Base-by-base conservation (phyloP, 2,888 invertebrate genomes). In the Diabrotica balteata region DNA sequence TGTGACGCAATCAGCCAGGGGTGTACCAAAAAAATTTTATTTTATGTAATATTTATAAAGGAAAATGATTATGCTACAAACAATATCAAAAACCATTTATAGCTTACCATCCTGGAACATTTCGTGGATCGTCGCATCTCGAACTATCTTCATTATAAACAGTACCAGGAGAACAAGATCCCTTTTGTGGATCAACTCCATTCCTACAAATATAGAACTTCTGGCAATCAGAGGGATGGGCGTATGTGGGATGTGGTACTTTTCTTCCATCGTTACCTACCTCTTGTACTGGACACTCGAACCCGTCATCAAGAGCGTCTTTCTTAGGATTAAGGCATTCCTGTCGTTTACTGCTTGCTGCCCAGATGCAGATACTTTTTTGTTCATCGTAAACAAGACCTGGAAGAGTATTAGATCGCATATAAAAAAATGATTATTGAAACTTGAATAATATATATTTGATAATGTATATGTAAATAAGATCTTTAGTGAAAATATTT, bases 141-240 rank as follows among this genome's bases (percentile, higher is more conserved):
- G 91, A 91, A 7, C 88, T 89, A 11, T 90, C 90, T 73, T 93
- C 92, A 77, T 93, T 93, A 86, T 93, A 94, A 55, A 93, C 94
- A 63, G 88, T 88, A 51, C 91, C 92, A 0, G 87, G 85, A 0
- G 90, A 87, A 79, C 93, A 93, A 76, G 90, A 89, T 7, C 92
- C 91, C 78, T 90, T 90, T 80, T 93, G 91, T 0, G 93, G 93
- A 76, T 88, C 89, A 4, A 91, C 87, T 0, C 91, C 92, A 77
- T 92, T 92, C 72, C 91, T 87, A 84, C 93, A 93, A 77, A 93
- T 93, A 85, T 92, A 93, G 86, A 93, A 93, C 80, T 92, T 93
- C 80, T 90, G 90, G 81, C 93, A 94, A 82, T 93, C 93, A 42
- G 91, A 90, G 0, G 91, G 91, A 83, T 93, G 92, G 2, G 93